phyloP scores from a whole-genome alignment of 2,113 vertebrate genomes.

The Thalassoma bifasciatum region DNA sequence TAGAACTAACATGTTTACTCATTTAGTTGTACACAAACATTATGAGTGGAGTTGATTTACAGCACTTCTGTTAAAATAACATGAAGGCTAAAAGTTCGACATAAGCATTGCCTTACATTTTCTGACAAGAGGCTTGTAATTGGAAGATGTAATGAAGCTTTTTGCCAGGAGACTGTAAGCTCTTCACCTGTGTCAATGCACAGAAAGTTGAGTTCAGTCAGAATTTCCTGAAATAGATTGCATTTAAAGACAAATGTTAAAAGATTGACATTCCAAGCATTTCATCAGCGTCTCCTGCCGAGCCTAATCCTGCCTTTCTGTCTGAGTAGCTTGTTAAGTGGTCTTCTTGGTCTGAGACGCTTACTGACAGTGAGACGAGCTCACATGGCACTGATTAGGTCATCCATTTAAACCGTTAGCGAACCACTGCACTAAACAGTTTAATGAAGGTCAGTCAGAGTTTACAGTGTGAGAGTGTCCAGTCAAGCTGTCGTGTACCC shows the following conservation, averaged over 20 bases:
- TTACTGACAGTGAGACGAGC: constrained; percentile 44
- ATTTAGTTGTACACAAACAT: no score
- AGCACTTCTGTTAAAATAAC: no score
- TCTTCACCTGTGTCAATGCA: no score
- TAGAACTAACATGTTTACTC: no score
- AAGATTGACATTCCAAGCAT: background rate
- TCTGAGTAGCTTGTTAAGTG: constrained; percentile 42
- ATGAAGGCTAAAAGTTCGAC: no score
- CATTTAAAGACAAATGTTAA: background rate
- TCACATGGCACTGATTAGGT: constrained; percentile 74
- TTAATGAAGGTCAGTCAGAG: constrained; percentile 79
- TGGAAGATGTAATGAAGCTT: no score
- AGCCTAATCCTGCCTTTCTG: constrained; percentile 7
- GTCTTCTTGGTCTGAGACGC: constrained; percentile 33
- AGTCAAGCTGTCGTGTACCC: constrained; percentile 75
- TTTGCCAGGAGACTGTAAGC: no score
- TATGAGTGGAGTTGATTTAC: no score
- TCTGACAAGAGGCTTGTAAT: no score
- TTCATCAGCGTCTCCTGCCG: constrained; percentile 8
- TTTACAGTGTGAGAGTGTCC: constrained; percentile 72
- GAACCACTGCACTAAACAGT: constrained; percentile 63
- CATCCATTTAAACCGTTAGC: constrained; percentile 69
- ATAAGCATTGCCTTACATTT: no score
- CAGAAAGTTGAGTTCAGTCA: no score
- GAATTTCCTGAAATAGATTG: constrained; percentile 4